These are phyloP conservation scores for Calypte anna DNA, from an alignment of 2,113 vertebrate species.

Conservation along the genomic window DNA sequence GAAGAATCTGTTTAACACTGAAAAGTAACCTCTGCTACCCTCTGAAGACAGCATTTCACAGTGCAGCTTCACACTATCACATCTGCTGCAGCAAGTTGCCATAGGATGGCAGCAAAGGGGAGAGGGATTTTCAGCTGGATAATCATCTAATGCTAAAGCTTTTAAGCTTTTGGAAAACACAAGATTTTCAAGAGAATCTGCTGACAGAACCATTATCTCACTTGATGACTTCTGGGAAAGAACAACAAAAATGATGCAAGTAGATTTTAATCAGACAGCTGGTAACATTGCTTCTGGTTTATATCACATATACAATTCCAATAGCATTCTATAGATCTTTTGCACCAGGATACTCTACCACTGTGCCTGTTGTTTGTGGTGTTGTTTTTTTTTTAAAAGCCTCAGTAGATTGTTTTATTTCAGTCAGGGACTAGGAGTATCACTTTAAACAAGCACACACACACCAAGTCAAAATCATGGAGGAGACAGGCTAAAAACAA, in stretches of 20 bases:
- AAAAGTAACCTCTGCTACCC: constrained; percentile 23
- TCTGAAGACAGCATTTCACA: constrained; percentile 32
- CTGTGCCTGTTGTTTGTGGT: neutral
- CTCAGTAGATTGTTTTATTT: neutral
- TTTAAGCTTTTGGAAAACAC: neutral
- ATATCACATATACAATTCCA: neutral
- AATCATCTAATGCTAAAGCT: neutral
- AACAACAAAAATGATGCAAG: neutral
- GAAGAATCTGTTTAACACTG: neutral
- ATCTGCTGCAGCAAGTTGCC: neutral
- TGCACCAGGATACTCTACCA: neutral
- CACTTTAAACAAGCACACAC: neutral
- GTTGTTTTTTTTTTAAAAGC: neutral
- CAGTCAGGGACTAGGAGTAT: neutral
- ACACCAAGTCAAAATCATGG: neutral
- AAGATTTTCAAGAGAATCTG: neutral
- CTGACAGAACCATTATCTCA: neutral
- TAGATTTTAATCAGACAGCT: neutral
- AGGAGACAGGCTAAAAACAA: neutral
- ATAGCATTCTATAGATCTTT: neutral
- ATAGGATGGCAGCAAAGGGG: constrained; percentile 48
- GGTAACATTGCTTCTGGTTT: neutral
- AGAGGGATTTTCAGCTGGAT: neutral
- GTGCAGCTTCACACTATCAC: neutral
- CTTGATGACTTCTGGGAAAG: neutral